Conservation (phyloP, 1,140 invertebrate genomes). For the Eriocheir sinensis region DNA sequence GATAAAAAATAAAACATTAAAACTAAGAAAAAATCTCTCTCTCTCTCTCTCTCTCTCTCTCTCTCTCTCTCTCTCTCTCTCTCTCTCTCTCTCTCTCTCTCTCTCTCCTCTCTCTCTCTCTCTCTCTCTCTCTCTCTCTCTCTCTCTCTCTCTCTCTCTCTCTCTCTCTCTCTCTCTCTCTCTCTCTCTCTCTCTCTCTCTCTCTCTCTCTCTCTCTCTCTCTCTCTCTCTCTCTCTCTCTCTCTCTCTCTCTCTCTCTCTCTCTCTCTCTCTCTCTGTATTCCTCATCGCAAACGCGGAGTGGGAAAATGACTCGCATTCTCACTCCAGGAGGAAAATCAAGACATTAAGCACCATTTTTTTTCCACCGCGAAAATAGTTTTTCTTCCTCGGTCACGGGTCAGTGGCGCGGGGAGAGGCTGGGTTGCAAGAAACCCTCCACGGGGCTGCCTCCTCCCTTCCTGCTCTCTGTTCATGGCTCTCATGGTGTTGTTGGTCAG, state of each 20-base stretch:
- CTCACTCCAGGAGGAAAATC: not conserved
- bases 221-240: constrained; percentile 51
- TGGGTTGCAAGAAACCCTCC: not conserved
- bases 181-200: constrained; percentile 47
- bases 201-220: constrained; percentile 47
- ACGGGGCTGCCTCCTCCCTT: not conserved
- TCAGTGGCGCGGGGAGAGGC: not conserved
- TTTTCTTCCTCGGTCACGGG: constrained; percentile 9
- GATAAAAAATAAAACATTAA: too few species aligned
- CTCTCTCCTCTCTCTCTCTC: not conserved
- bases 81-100: constrained; percentile 2
- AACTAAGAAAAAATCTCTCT: too few species aligned
- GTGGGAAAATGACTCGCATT: not conserved
- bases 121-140: not conserved
- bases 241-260: constrained; percentile 48
- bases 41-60: too few species aligned
- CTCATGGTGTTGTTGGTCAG: not conserved
- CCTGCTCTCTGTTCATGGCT: not conserved
- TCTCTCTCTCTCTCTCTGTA: constrained; percentile 23
- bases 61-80: not conserved
- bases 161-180: constrained; percentile 40
- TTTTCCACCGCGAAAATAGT: not conserved
- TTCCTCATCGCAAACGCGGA: not conserved
- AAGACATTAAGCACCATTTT: constrained; percentile 2
- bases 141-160: not conserved